A percentile compares a stretch with the other conserved stretches of the same genome.
phyloP scores from a whole-genome alignment of 2,888 invertebrate genomes.

The Trachelus stipa region DNA sequence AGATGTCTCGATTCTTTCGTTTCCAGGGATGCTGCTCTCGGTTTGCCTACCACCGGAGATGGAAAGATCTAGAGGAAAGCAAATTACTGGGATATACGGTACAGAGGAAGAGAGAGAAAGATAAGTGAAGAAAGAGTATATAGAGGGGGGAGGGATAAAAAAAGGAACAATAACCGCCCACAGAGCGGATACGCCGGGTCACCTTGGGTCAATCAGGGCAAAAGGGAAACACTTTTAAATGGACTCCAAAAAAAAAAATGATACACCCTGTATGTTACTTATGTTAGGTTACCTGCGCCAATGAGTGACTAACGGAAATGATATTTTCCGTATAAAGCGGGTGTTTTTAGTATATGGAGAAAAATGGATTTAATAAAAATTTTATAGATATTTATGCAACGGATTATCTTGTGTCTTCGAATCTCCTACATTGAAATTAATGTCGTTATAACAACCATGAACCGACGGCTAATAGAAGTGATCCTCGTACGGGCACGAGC shows the following conservation, averaged over 20 bases:
- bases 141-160: neutral
- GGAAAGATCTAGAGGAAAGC: neutral
- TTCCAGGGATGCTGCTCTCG: neutral
- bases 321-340: neutral
- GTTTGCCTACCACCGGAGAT: conserved; percentile 40
- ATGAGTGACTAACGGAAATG: neutral
- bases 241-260: neutral
- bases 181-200: conserved; percentile 50
- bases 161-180: conserved; percentile 3
- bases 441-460: conserved; percentile 39
- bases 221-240: neutral
- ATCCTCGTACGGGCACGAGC: conserved; percentile 50
- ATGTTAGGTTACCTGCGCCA: neutral
- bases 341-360: accelerated
- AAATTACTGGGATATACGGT: neutral
- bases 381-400: neutral
- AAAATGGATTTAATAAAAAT: neutral
- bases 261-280: neutral
- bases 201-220: conserved; percentile 18
- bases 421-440: conserved; percentile 52
- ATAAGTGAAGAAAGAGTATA: conserved; percentile 11
- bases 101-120: conserved; percentile 11
- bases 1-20: conserved; percentile 22
- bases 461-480: conserved; percentile 42
- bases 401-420: conserved; percentile 28